Evolutionary conservation across 2,797 vertebrate genomes (phyloP), one percentile per base, ranked within the genome.

Genomic region (Poecilia velifera): DNA sequence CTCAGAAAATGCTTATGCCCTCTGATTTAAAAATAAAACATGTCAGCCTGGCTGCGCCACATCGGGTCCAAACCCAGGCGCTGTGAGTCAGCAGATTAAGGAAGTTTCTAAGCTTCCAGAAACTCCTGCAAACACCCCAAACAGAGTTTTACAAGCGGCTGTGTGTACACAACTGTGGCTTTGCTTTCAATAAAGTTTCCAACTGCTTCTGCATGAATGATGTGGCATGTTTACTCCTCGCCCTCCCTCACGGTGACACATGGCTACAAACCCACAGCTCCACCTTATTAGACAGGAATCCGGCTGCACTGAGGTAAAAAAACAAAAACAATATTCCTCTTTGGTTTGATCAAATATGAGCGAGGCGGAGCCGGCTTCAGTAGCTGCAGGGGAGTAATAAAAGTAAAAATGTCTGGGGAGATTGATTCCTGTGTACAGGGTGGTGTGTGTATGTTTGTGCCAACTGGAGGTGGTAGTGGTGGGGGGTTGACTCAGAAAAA

Each of bases 381-480:
- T 79, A 43, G 87, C 85, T 88, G 80, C 72, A 74, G 41, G 84
- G 36, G 87, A 84, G 80, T 91, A 88, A 90, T 89, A 80, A 86
- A 86, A 83, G 86, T 85, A 84, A 91, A 89, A 68, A 31, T 59
- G 16, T 59, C 53, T 57, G 53, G 25, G 53, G 73, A 59, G 68
- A 71, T 71, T 71, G 68, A 71, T 59, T 64, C n/a, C 46, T 76
- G 57, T 39, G 43, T 10, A 45, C 28, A 25, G 43, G 28, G 16
- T 76, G 68, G 74, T 46, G 18, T 57, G 49, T 41, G 49, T 53
- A 8, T 53, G 76, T 77, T 53, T 77, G 36, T 55, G 45, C 55
- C 55, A 39, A n/a, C 22, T 66, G 59, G 28, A n/a, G 31, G 43
- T 51, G 34, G 59, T 46, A 13, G 45, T 39, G 20, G 41, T 72